Evolutionary conservation across 2,888 invertebrate species (phyloP), one percentile per base, ranked within the genome.

Genomic region (Falcaria lacertinaria): DNA sequence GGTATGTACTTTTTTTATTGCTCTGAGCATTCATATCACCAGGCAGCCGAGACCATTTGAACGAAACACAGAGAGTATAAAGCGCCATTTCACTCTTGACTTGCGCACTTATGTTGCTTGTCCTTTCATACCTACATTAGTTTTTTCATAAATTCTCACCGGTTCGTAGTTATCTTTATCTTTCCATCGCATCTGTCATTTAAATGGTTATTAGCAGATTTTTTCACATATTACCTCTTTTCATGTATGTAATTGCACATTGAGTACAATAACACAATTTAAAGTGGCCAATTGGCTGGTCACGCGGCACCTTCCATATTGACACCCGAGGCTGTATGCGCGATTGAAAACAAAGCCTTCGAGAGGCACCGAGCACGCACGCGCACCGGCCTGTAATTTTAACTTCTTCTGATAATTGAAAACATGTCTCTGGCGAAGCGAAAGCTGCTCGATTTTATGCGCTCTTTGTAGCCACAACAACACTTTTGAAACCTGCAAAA

Each of bases 311-410:
- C 62, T 66, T 67, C 67, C 54, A 60, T 50, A 76, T 74, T 75
- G 74, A 74, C 77, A 79, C 76, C 73, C 63, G 70, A 41, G 69
- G 74, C 73, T 55, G 53, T 52, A 51, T 47, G 11, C 48, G 43
- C 41, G 45, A 45, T 46, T 33, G 37, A 54, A 54, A 46, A 43
- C 33, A 37, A 13, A 34, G 19, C 28, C 28, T 33, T 22, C 17
- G 19, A 25, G 14, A 44, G 42, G 46, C 52, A 49, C 56, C 54
- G 53, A 19, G 55, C 67, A 59, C 53, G 46, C 52, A 57, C 50
- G 45, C 44, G 41, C 48, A 51, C 53, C 63, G 54, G 48, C 63
- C 67, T 71, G 67, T 75, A 77, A 77, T 79, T 75, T 75, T 44
- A 50, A 54, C 64, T 60, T 68, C 56, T 60, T 64, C 60, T 52